phyloP scores from a whole-genome alignment of 2,888 invertebrate genomes.

The Cryptocephalus primarius region DNA sequence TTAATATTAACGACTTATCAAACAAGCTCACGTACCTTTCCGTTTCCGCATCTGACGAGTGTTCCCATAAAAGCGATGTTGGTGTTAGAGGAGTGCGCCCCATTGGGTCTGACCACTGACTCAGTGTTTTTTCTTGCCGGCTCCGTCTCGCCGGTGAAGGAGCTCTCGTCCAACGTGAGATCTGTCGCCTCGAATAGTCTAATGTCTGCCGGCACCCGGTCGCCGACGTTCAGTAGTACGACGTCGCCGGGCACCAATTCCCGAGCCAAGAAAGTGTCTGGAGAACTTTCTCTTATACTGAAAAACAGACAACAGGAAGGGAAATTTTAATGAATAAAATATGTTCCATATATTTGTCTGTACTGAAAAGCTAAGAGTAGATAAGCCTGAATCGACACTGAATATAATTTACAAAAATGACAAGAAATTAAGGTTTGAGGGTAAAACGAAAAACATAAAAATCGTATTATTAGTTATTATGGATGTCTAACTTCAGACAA shows the following conservation, averaged over 20 bases:
- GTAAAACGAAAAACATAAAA: too few relatives aligned
- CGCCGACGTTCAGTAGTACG: constrained; percentile 85
- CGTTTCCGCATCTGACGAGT: constrained; percentile 87
- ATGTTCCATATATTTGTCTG: too few relatives aligned
- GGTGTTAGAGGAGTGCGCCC: constrained; percentile 56
- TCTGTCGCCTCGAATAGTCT: constrained; percentile 88
- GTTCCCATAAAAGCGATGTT: constrained; percentile 99
- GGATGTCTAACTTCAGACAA: too few relatives aligned
- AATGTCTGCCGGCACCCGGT: constrained; percentile 93
- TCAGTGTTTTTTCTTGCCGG: constrained; percentile 71
- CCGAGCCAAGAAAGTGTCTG: constrained; percentile 85
- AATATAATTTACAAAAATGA: too few relatives aligned
- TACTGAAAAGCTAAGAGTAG: too few relatives aligned
- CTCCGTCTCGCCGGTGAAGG: constrained; percentile 97
- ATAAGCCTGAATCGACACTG: too few relatives aligned
- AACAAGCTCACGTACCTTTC: constrained; percentile 54
- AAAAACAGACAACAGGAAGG: background rate
- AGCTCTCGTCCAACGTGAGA: constrained; percentile 92
- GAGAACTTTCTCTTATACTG: constrained; percentile 75
- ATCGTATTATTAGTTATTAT: too few relatives aligned
- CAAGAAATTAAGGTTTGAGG: too few relatives aligned
- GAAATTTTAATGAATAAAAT: too few relatives aligned
- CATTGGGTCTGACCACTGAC: constrained; percentile 42
- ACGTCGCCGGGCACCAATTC: constrained; percentile 97
- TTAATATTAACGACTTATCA: constrained; percentile 1